Base-by-base conservation (phyloP, 2,888 invertebrate genomes). In the Diaprepes abbreviatus region DNA sequence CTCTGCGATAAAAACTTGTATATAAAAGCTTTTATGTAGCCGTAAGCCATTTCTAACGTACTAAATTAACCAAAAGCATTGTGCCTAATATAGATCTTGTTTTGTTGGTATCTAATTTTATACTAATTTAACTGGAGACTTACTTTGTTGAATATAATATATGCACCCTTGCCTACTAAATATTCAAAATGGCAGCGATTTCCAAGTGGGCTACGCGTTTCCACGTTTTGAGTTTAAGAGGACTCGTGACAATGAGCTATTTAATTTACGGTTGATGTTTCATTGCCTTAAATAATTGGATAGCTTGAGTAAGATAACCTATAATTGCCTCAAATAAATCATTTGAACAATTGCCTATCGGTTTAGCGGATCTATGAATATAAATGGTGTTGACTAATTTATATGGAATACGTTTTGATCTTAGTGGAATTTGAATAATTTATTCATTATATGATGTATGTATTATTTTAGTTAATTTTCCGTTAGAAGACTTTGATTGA, bases 141-240 rank as follows among this genome's bases (percentile, higher is more conserved):
- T 66, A 62, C 55, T 67, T 66, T 55, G 40, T 63, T 52, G 14
- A 33, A 36, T 52, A 31, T 63, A 63, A 68, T 68, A 63, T 68
- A 68, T 68, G 68, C 68, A 68, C 68, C 68, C 57, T 68, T 36
- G 19, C 48, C 38, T 45, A 28, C n/a, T 63, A 63, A 68, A 63
- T 68, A 68, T 68, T 68, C 68, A 68, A 68, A 68, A 68, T 68
- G 68, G 68, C 68, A 38, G 38, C 57, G 63, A 68, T 57, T 67
- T 67, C 43, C 60, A 67, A 67, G 67, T 67, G 60, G 55, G 67
- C 66, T 54, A 43, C 66, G 59, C 43, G 52, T 66, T 66, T 66
- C 66, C 66, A 52, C 31, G 16, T 52, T 35, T 10, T 36, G 38
- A 12, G 19, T 52, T 52, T 52, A 19, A 60, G 24, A 59, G 54